Conservation (phyloP, 2,113 vertebrate genomes). For the Pantherophis guttatus region DNA sequence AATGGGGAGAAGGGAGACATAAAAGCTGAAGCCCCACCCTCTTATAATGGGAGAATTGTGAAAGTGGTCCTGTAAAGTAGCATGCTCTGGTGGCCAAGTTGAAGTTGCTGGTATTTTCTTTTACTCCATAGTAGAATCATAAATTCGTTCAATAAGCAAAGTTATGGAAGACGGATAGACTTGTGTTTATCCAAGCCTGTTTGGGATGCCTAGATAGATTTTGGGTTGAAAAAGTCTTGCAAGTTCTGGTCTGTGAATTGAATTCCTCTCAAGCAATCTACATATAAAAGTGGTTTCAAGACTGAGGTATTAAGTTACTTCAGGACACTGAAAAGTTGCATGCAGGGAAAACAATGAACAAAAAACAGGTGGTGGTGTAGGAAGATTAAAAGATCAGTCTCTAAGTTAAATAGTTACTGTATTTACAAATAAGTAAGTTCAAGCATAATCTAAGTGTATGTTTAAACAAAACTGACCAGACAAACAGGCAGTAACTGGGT, state of each 20-base stretch:
- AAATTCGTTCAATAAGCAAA: not conserved
- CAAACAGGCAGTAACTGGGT: not conserved
- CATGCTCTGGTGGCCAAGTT: not conserved
- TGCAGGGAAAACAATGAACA: not conserved
- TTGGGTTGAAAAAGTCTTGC: not conserved
- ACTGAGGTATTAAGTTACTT: not conserved
- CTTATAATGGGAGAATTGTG: not conserved
- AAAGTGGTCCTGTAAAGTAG: not conserved
- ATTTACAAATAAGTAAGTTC: not conserved
- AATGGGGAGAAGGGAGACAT: not conserved
- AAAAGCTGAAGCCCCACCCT: not conserved
- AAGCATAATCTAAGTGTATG: not conserved
- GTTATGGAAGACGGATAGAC: not conserved
- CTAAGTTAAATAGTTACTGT: not conserved
- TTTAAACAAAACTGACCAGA: not conserved
- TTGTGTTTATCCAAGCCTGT: not conserved
- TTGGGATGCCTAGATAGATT: not conserved
- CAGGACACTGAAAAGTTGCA: not conserved
- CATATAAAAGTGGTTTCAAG: not conserved
- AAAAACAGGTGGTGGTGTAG: not conserved
- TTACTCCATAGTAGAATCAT: not conserved
- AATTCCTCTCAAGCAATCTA: not conserved
- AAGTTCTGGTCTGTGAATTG: not conserved
- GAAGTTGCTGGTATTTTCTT: not conserved
- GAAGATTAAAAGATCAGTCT: not conserved